phyloP scores from a whole-genome alignment of 2,797 vertebrate genomes.

The Molothrus ater region DNA sequence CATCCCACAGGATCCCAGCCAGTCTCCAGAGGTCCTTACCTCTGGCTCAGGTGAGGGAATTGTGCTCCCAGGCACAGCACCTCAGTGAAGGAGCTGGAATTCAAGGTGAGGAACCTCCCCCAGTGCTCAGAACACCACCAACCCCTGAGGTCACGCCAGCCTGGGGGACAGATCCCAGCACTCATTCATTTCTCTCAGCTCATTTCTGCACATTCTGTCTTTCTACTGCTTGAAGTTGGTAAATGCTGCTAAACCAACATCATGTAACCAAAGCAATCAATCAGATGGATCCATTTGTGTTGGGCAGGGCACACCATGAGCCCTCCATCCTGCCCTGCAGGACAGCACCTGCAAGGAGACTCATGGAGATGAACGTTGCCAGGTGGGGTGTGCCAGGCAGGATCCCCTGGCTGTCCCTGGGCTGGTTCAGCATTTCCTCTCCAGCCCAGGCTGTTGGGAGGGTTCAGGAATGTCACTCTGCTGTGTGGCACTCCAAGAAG shows the following conservation, averaged over 20 bases:
- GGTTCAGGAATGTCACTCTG: neutral
- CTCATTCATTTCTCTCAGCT: neutral
- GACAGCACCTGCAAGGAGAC: neutral
- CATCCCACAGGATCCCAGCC: neutral
- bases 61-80: neutral
- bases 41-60: neutral
- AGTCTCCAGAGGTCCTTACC: neutral
- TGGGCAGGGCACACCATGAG: neutral
- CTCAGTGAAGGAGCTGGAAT: neutral
- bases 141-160: fast-evolving
- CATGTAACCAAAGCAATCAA: neutral
- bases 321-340: neutral
- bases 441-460: slow-evolving; percentile 3
- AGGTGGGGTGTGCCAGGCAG: neutral
- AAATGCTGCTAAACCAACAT: neutral
- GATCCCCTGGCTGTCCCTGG: neutral
- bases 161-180: neutral
- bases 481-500: neutral
- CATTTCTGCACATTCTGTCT: neutral
- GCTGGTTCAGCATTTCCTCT: neutral
- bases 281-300: fast-evolving
- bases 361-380: neutral
- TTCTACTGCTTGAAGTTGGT: neutral
- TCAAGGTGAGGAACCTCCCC: neutral
- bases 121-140: neutral